phyloP scores from a whole-genome alignment of 2,113 vertebrate genomes.

The Leptocoma aspasia region DNA sequence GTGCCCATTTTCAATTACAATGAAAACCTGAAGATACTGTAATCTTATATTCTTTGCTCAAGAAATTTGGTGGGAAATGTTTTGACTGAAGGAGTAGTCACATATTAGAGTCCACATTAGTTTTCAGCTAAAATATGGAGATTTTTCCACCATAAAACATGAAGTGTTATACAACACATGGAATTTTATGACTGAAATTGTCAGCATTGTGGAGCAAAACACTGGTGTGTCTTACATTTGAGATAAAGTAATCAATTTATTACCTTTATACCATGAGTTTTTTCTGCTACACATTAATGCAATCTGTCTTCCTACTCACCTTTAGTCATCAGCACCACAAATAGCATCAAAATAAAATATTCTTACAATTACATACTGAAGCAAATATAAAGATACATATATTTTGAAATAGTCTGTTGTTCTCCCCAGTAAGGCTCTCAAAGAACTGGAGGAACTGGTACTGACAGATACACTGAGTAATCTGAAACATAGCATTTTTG shows the following conservation, averaged over 20 bases:
- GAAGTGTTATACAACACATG: not conserved
- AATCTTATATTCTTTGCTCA: not conserved
- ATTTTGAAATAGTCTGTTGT: not conserved
- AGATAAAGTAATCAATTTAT: not conserved
- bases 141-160: not conserved
- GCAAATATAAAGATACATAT: not conserved
- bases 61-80: not conserved
- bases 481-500: not conserved
- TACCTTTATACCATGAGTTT: not conserved
- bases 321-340: not conserved
- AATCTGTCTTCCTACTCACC: not conserved
- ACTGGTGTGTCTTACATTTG: not conserved
- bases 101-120: fast-evolving
- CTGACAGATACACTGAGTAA: not conserved
- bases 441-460: not conserved
- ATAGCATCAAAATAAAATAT: not conserved
- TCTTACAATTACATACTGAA: not conserved
- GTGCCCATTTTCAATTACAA: not conserved
- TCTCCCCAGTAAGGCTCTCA: not conserved
- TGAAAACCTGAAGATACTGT: not conserved
- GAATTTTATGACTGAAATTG: not conserved
- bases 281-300: not conserved
- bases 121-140: not conserved
- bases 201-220: not conserved
- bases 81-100: not conserved